Base-by-base conservation (phyloP, 2,113 vertebrate species). In the Percina caprodes region DNA sequence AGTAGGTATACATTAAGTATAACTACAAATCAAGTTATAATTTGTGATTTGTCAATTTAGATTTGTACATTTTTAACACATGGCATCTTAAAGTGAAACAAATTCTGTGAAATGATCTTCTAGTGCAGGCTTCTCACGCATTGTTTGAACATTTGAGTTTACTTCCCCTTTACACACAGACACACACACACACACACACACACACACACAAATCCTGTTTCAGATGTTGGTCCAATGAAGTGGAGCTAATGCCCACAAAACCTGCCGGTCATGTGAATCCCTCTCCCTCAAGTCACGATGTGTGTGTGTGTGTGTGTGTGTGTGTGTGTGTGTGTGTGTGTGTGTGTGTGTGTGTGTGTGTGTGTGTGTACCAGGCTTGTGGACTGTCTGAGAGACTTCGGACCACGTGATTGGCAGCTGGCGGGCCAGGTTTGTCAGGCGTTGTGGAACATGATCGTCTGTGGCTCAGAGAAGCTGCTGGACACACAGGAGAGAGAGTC, bases 301-400 rank as follows among this genome's bases (percentile, higher is more conserved):
- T 61, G 54, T 75, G 67, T 78, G 69, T 71, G 69, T 54, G 26
- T 71, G 72, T 77, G 55, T 81, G 83, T 82, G 75, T 77, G 59
- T 83, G 46, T 79, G 70, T 69, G 77, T 80, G 45, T 71, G 39
- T 73, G 54, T 65, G 24, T 72, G 14, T 78, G 72, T 58, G 46
- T 88, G 70, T 77, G 55, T 81, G 83, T 82, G 75, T 77, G 59
- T 83, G 52, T 79, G 74, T 69, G 77, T 80, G 45, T 71, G 26
- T 73, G 54, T 69, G 24, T 72, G 15, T 78, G 72, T 55, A 24
- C 16, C 92, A 99, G 98, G 93, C 93, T 99, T 54, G 86, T 96
- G 77, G 97, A 97, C 74, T 99, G 98, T 83, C 94, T 99, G 76
- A 93, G 86, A 91, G 97, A 98, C 91, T 96, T 98, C 2, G 98